Base-by-base conservation (phyloP, 2,113 vertebrate genomes). In the Hoplias malabaricus region DNA sequence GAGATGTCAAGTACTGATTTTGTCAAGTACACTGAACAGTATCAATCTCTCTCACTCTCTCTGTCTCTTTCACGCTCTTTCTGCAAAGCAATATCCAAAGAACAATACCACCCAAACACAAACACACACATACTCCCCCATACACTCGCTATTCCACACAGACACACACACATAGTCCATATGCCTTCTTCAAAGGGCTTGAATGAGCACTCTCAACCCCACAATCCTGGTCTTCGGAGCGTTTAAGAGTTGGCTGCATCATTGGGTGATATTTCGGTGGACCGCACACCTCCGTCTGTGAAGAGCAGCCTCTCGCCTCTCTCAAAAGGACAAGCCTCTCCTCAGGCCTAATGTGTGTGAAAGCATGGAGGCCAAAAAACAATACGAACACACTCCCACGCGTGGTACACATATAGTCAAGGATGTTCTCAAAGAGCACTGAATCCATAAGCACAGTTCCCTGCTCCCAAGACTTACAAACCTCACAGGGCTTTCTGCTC, bases 291-390 rank as follows among this genome's bases (percentile, higher is more conserved):
- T 19, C 31, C 63, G 1, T 57, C 46, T 42, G 33, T 54, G 48
- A 76, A 68, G 63, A 65, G 36, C 10, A 43, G 36, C 63, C 50
- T 68, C 48, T 68, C 25, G 36, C 48, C 36, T 68, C 48, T 68
- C 25, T 57, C 23, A 21, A 76, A 56, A 67, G 62, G 48, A 63
- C 48, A 54, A 36, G 19, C 46, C 33, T 75, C 31, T 65, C 59
- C 7, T 48, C 61, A n/a, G 42, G 31, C 42, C 43, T 25, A 61
- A 65, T 59, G 40, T 14, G 42, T 48, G 3, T 74, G 42, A 50
- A 75, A 74, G 57, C 59, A 62, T 19, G 61, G 33, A 65, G 29
- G 14, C 48, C 61, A 66, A 42, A 25, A 27, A 67, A 40, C n/a
- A 67, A 43, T n/a, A 63, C 31, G 59, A 53, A 53, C 16, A 11